These are phyloP conservation scores for Huso huso DNA, from an alignment of 2,797 vertebrate species.

Conservation along the genomic window DNA sequence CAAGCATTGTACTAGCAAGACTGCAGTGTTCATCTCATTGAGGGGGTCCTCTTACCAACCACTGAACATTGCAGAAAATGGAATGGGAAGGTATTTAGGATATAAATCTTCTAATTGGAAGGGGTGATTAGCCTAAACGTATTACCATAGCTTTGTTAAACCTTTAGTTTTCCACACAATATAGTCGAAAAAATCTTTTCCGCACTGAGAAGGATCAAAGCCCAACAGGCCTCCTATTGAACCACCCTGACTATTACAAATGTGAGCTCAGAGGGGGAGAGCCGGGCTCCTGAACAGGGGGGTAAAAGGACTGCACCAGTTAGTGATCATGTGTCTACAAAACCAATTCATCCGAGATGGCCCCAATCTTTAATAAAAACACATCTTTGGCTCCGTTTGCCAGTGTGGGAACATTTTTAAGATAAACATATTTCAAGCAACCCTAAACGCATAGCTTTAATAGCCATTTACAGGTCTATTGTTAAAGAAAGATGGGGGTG, in stretches of 20 bases:
- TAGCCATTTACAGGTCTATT: slow-evolving; percentile 42
- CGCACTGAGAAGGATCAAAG: slow-evolving; percentile 84
- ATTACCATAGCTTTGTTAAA: slow-evolving; percentile 62
- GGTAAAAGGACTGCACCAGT: slow-evolving; percentile 46
- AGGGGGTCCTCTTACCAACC: slow-evolving; percentile 44
- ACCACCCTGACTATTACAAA: slow-evolving; percentile 78
- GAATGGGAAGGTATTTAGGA: slow-evolving; percentile 38
- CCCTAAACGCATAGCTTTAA: slow-evolving; percentile 40
- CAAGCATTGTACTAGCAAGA: slow-evolving; percentile 34
- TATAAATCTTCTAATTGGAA: slow-evolving; percentile 56
- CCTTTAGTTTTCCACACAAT: slow-evolving; percentile 66
- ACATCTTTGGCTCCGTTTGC: slow-evolving; percentile 36
- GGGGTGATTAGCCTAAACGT: slow-evolving; percentile 51
- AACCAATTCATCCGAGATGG: slow-evolving; percentile 41
- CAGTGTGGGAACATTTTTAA: slow-evolving; percentile 52
- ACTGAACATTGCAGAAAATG: slow-evolving; percentile 46
- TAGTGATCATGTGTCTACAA: slow-evolving; percentile 52
- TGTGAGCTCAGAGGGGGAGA: slow-evolving; percentile 59
- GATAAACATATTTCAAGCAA: slow-evolving; percentile 42
- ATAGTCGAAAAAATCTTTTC: slow-evolving; percentile 70
- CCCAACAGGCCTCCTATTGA: slow-evolving; percentile 88
- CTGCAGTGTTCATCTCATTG: slow-evolving; percentile 49
- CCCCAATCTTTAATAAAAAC: slow-evolving; percentile 48
- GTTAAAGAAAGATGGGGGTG: slow-evolving; percentile 40
- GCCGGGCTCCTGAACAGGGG: slow-evolving; percentile 64